Evolutionary conservation across 2,888 invertebrate species (phyloP).

Genomic region (Tubulanus polymorphus): DNA sequence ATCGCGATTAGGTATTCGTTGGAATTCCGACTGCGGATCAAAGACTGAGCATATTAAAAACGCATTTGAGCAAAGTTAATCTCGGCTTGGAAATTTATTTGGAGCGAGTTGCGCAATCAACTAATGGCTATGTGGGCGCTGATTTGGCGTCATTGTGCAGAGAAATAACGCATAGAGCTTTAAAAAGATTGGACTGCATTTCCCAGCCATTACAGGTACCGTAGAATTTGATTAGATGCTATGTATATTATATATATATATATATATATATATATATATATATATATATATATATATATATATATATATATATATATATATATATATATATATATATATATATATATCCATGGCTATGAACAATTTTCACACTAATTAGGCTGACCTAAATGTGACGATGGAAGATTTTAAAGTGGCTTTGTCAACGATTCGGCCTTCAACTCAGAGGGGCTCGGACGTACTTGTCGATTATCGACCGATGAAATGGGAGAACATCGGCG

Average conservation of each 20-base stretch:
- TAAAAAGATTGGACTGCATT: too few species aligned
- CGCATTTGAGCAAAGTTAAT: constrained; percentile 29
- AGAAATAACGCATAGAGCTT: constrained; percentile 29
- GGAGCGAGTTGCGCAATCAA: constrained; percentile 53
- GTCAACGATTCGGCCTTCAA: constrained; percentile 51
- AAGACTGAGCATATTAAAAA: constrained; percentile 53
- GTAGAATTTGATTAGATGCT: too few species aligned
- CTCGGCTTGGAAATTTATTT: constrained; percentile 27
- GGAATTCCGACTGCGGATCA: constrained; percentile 55
- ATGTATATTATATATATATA: too few species aligned
- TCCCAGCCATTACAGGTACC: too few species aligned
- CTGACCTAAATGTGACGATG: too few species aligned
- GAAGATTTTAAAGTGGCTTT: constrained; percentile 50
- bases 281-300: too few species aligned
- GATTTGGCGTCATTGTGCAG: constrained; percentile 58
- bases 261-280: too few species aligned
- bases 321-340: too few species aligned
- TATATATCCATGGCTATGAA: too few species aligned
- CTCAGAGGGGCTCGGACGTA: constrained; percentile 53
- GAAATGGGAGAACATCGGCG: constrained; percentile 59
- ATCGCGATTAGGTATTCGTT: constrained; percentile 57
- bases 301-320: too few species aligned
- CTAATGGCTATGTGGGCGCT: constrained; percentile 61
- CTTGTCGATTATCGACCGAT: constrained; percentile 50
- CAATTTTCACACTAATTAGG: too few species aligned